phyloP scores from a whole-genome alignment of 2,113 vertebrate genomes.

The Nestor notabilis region DNA sequence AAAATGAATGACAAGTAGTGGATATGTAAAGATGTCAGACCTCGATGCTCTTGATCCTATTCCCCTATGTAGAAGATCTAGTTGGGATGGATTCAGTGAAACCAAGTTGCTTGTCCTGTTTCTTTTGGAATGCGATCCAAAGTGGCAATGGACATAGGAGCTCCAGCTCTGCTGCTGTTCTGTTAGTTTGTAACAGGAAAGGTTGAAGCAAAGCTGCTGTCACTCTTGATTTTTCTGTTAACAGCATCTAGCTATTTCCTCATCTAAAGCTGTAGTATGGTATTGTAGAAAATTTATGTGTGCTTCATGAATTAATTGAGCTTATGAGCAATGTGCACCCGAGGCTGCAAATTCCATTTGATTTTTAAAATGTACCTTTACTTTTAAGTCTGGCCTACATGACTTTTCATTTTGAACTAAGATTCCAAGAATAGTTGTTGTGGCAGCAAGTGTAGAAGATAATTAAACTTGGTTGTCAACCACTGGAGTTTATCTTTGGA shows the following conservation, averaged over 20 bases:
- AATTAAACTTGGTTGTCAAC: neutral
- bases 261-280: neutral
- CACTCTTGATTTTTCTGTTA: neutral
- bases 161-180: neutral
- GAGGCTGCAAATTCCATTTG: neutral
- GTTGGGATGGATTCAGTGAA: neutral
- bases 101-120: neutral
- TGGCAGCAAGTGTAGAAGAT: neutral
- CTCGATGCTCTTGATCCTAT: neutral
- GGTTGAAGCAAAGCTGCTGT: neutral
- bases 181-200: neutral
- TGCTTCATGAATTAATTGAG: neutral
- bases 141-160: neutral
- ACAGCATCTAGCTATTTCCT: neutral
- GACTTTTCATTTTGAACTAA: neutral
- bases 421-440: neutral
- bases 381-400: neutral
- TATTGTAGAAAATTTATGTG: neutral
- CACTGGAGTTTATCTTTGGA: neutral
- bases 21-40: neutral
- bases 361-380: neutral
- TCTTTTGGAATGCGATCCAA: neutral
- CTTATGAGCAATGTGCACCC: neutral
- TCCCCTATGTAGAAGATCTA: accelerated
- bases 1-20: neutral